phyloP scores from a whole-genome alignment of 2,888 invertebrate species.

The Eupithecia exiguata region DNA sequence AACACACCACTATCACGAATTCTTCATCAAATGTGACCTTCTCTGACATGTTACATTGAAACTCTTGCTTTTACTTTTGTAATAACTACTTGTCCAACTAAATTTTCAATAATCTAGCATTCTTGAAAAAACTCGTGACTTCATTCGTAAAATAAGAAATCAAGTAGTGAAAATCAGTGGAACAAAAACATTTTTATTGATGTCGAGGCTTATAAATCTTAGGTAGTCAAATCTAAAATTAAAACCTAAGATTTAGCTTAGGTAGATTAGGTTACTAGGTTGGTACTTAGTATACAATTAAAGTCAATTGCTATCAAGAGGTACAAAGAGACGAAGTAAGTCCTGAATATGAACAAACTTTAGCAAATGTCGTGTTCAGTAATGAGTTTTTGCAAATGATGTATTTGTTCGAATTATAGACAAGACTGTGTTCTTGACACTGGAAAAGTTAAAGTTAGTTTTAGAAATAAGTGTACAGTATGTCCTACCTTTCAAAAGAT shows the following conservation, averaged over 20 bases:
- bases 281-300: too few species aligned
- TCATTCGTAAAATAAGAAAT: too few species aligned
- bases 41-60: background rate
- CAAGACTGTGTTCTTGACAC: background rate
- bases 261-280: too few species aligned
- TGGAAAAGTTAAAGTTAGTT: background rate
- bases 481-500: too few species aligned
- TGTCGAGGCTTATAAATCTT: too few species aligned
- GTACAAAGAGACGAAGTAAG: too few species aligned
- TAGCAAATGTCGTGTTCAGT: background rate
- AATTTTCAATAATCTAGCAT: background rate
- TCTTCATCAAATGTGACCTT: constrained; percentile 2
- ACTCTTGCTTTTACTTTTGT: background rate
- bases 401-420: background rate
- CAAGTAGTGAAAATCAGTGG: background rate
- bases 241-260: too few species aligned
- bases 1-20: background rate
- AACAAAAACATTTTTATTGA: too few species aligned
- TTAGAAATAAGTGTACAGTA: background rate
- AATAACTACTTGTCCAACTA: background rate
- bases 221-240: too few species aligned
- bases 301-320: too few species aligned
- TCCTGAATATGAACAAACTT: too few species aligned
- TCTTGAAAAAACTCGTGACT: background rate
- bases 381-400: background rate